A percentile compares a stretch with the other conserved stretches of the same genome.
These are phyloP conservation scores for Cryptomyrus ogoouensis DNA, from an alignment of 2,113 vertebrate genomes.

Conservation along the genomic window DNA sequence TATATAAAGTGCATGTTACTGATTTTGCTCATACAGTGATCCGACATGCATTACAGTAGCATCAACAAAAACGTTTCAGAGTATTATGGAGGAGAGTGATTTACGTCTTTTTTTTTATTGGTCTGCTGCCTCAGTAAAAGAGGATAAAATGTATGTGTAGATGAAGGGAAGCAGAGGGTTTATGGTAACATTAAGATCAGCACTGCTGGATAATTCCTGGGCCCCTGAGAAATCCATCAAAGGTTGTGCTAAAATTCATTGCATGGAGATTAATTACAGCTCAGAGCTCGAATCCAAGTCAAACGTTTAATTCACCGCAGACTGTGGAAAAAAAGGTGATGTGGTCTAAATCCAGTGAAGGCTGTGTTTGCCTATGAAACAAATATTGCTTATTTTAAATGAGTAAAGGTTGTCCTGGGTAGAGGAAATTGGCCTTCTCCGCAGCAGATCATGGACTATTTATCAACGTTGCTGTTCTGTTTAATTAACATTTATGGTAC, in stretches of 20 bases:
- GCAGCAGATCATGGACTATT: not conserved
- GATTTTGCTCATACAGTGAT: not conserved
- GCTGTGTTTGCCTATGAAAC: not conserved
- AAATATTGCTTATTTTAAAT: not conserved
- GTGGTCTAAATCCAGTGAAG: constrained; percentile 6
- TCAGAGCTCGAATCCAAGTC: constrained; percentile 33
- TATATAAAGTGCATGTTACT: not conserved
- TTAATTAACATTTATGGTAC: not conserved
- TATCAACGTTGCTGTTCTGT: not conserved
- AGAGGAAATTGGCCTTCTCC: not conserved
- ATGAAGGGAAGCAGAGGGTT: constrained; percentile 29
- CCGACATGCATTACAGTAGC: not conserved
- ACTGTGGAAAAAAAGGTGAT: not conserved
- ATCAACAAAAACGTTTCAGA: not conserved
- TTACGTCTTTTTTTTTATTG: constrained; percentile 6
- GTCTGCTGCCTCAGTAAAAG: constrained; percentile 22
- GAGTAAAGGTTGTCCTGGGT: not conserved
- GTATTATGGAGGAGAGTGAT: not conserved
- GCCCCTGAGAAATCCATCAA: constrained; percentile 25
- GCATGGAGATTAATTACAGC: constrained; percentile 35
- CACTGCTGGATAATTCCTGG: constrained; percentile 19
- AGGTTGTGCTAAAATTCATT: constrained; percentile 34
- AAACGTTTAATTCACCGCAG: constrained; percentile 39
- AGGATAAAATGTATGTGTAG: constrained; percentile 26
- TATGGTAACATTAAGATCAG: constrained; percentile 34